Base-by-base conservation (phyloP, 2,888 invertebrate species). In the Caenorhabditis sp. region DNA sequence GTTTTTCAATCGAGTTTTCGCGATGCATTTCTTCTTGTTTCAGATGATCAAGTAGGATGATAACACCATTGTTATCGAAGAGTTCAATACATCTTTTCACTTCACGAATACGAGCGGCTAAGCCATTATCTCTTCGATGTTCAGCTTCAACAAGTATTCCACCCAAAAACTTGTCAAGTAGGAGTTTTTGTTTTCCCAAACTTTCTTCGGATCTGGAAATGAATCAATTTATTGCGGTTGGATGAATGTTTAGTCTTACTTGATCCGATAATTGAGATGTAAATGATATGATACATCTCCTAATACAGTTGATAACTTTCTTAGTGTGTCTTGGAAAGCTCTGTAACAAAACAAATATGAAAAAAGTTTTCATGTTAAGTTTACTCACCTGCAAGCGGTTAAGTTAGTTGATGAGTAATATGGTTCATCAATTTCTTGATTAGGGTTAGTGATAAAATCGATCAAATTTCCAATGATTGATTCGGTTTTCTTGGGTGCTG, bases 301-400 rank as follows among this genome's bases (percentile, higher is more conserved):
- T 37, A 97, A 90, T 63, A 97, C 96, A 82, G 94, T 91, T 24
- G 97, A 91, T 71, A 97, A 90, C 87, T 96, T 96, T 78, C 94
- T 92, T 89, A 96, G 95, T 84, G 92, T 92, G 87, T 93, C 92
- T 53, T 90, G 87, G 86, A 92, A 92, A 50, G 92, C 91, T 66
- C 89, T 63, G 58, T n/a, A 66, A 50, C 23, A 51, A 50, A 50
- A 50, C 4, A 10, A 50, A 50, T 50, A 10, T 50, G n/a, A 50
- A 36, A 36, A 36, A 36, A 36, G 36, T 36, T 36, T 12, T 8
- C 5, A 36, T 36, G 36, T 12, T 19, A 3, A 24, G 1, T 26
- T 14, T 12, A 24, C 37, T 5, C 19, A 66, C 66, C 67, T 23
- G 62, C 76, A 74, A 31, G 49, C 26, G 1, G 79, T 62, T 23